phyloP scores from a whole-genome alignment of 2,888 invertebrate species.

The Caenorhabditis sulstoni region DNA sequence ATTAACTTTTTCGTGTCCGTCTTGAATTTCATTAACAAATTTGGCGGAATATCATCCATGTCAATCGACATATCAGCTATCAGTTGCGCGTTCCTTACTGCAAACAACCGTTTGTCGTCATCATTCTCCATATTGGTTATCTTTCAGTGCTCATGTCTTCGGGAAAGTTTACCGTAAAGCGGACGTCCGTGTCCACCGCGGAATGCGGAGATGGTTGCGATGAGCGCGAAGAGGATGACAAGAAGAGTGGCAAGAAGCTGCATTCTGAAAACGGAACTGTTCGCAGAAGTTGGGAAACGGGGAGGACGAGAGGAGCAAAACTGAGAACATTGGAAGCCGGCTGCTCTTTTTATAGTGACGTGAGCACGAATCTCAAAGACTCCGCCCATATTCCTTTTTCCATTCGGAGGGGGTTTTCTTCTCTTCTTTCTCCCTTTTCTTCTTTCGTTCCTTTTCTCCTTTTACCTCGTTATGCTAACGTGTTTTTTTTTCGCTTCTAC shows the following conservation, averaged over 20 bases:
- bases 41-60: constrained; percentile 49
- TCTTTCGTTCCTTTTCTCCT: constrained; percentile 13
- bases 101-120: constrained; percentile 4
- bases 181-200: constrained; percentile 64
- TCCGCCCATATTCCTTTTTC: constrained; percentile 42
- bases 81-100: constrained; percentile 58
- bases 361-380: constrained; percentile 11
- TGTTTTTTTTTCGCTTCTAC: constrained; percentile 28
- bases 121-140: no score
- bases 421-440: not conserved
- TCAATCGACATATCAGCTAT: constrained; percentile 55
- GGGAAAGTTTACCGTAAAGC: constrained; percentile 52
- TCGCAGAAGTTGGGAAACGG: not conserved
- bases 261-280: constrained; percentile 35
- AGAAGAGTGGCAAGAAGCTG: constrained; percentile 47
- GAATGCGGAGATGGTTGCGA: constrained; percentile 55
- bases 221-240: constrained; percentile 42
- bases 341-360: constrained; percentile 43
- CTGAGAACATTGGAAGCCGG: not conserved
- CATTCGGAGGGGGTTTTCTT: no score
- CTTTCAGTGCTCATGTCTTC: no score
- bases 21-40: constrained; percentile 54
- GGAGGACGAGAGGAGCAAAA: constrained; percentile 1
- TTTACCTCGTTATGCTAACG: constrained; percentile 61
- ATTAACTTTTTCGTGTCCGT: constrained; percentile 60